A percentile compares a stretch with the other conserved stretches of the same genome.
phyloP scores from a whole-genome alignment of 2,888 invertebrate genomes.

The Aphodius granarius region DNA sequence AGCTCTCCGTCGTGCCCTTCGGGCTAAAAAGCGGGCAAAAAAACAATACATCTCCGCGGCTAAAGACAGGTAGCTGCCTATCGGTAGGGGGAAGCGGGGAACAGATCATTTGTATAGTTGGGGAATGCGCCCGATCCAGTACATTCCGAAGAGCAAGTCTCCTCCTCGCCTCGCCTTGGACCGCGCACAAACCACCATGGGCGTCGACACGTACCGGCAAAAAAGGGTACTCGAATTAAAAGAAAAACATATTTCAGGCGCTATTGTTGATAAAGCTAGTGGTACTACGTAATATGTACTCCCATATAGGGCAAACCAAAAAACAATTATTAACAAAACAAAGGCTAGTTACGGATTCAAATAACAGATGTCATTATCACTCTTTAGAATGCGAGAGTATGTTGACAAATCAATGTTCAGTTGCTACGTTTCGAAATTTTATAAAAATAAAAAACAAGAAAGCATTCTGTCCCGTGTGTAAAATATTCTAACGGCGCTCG shows the following conservation, averaged over 20 bases:
- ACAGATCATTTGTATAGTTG: slow-evolving; percentile 56
- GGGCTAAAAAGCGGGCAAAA: slow-evolving; percentile 40
- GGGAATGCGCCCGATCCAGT: slow-evolving; percentile 56
- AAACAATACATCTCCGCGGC: slow-evolving; percentile 52
- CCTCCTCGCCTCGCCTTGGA: background rate
- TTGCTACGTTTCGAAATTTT: no score
- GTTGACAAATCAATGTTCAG: no score
- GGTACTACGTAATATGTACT: no score
- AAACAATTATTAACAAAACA: no score
- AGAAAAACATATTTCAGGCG: background rate
- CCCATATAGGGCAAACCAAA: no score
- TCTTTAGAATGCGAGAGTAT: no score
- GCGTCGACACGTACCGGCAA: background rate
- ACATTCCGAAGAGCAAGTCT: slow-evolving; percentile 42
- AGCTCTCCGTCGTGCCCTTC: background rate
- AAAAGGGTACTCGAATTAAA: background rate
- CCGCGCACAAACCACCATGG: background rate
- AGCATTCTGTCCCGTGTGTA: background rate
- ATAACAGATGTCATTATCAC: no score
- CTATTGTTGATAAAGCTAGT: background rate
- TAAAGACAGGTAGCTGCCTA: slow-evolving; percentile 54
- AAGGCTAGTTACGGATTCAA: no score
- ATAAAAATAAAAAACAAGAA: no score
- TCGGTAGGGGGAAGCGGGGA: slow-evolving; percentile 42
- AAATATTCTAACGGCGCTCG: background rate